phyloP scores from a whole-genome alignment of 2,797 vertebrate genomes.

The Falco rusticolus region DNA sequence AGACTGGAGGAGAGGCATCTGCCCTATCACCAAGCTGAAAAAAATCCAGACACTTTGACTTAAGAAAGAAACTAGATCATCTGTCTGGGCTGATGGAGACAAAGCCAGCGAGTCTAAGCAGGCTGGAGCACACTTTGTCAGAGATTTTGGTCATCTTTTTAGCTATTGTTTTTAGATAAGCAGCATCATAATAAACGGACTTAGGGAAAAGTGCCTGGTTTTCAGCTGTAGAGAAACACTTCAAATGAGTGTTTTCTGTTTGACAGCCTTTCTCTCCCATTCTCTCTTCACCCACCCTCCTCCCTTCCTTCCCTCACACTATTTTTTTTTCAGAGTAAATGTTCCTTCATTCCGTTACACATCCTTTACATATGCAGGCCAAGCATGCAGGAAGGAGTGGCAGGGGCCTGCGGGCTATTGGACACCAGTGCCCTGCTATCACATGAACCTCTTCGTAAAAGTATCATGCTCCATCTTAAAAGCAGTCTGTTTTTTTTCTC shows the following conservation, averaged over 20 bases:
- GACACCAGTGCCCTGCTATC: neutral
- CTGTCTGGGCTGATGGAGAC: neutral
- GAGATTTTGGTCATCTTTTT: neutral
- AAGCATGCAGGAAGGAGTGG: neutral
- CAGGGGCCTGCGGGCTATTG: neutral
- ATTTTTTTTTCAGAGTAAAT: neutral
- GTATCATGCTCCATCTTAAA: neutral
- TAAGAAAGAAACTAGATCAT: neutral
- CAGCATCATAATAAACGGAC: neutral
- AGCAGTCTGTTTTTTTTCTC: neutral
- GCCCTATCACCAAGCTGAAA: neutral
- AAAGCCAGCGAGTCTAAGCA: neutral
- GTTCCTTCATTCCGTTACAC: neutral
- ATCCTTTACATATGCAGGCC: neutral
- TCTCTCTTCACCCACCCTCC: neutral
- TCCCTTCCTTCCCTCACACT: neutral
- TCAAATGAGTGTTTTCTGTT: neutral
- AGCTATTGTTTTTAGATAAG: conserved; percentile 4
- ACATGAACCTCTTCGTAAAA: neutral
- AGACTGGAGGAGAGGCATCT: neutral
- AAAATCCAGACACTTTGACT: neutral
- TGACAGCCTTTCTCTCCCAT: neutral
- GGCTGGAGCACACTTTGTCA: neutral
- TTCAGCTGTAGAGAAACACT: neutral
- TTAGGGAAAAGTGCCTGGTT: neutral